These are phyloP conservation scores for Flabesymbios commensalis DNA, from an alignment of 2,888 invertebrate species.

Conservation along the genomic window DNA sequence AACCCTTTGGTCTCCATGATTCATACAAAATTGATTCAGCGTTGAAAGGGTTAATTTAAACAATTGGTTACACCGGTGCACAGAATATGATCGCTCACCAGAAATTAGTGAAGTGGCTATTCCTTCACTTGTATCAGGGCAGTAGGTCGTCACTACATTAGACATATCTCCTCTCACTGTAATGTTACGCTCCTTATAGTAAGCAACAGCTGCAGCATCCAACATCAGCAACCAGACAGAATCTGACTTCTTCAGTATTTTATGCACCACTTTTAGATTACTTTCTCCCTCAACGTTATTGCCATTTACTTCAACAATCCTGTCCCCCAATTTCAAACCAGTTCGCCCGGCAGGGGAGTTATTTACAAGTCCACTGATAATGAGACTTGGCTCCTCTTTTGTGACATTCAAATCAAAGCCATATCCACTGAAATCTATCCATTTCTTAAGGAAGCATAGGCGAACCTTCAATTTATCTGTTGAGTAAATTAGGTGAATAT, in stretches of 20 bases:
- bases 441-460: conserved; percentile 67
- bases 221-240: conserved; percentile 7
- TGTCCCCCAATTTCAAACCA: conserved; percentile 76
- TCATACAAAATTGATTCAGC: too few species aligned
- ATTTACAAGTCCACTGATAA: conserved; percentile 84
- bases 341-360: conserved; percentile 64
- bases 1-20: too few species aligned
- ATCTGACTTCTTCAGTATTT: not conserved
- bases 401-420: conserved; percentile 95
- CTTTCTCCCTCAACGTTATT: conserved; percentile 70
- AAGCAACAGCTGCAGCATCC: conserved; percentile 1
- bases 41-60: too few species aligned
- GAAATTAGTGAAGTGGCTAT: too few species aligned
- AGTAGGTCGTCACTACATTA: too few species aligned
- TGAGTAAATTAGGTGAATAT: too few species aligned
- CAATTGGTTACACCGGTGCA: too few species aligned
- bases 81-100: too few species aligned
- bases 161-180: conserved; percentile 2
- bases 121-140: too few species aligned
- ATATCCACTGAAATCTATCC: conserved; percentile 90
- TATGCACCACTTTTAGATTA: conserved; percentile 12
- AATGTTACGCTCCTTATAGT: conserved; percentile 6
- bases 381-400: conserved; percentile 91
- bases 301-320: conserved; percentile 76
- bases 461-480: too few species aligned